Conservation (phyloP, 2,797 vertebrate genomes). For the Channa striata region DNA sequence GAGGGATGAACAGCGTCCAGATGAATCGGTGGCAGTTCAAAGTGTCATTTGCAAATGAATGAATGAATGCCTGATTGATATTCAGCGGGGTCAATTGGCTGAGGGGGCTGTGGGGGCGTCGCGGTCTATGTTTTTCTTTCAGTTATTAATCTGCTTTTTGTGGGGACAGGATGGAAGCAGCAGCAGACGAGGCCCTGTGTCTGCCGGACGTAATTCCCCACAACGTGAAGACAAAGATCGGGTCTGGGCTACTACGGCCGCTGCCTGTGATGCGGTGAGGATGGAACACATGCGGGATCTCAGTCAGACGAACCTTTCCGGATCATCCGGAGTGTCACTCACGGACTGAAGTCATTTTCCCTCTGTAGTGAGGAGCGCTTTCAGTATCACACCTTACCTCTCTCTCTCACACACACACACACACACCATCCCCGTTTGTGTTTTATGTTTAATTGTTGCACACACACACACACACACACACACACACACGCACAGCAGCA, state of each 20-base stretch:
- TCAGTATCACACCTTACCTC: slow-evolving; percentile 40
- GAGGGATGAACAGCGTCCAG: slow-evolving; percentile 34
- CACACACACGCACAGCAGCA: slow-evolving; percentile 1
- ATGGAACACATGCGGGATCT: slow-evolving; percentile 56
- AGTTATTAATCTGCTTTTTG: slow-evolving; percentile 31
- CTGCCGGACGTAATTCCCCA: slow-evolving; percentile 16
- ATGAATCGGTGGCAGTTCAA: slow-evolving; percentile 54
- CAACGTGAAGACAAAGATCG: slow-evolving; percentile 54
- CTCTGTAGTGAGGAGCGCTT: slow-evolving; percentile 31
- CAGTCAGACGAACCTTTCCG: not conserved
- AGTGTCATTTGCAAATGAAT: slow-evolving; percentile 81
- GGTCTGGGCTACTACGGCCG: slow-evolving; percentile 34
- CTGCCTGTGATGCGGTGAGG: slow-evolving; percentile 62
- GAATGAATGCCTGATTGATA: slow-evolving; percentile 81
- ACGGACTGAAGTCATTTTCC: not conserved
- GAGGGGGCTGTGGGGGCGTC: slow-evolving; percentile 47
- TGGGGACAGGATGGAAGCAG: not conserved
- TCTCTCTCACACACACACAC: slow-evolving; percentile 8
- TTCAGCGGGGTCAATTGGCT: slow-evolving; percentile 73
- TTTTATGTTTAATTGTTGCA: slow-evolving; percentile 10
- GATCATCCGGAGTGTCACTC: rapidly evolving
- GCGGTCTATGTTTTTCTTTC: slow-evolving; percentile 35
- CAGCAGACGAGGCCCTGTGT: slow-evolving; percentile 15
- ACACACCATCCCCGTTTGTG: not conserved
- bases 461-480: not conserved